Evolutionary conservation across 1,140 invertebrate genomes (phyloP), one percentile per base, ranked within the genome.

Genomic region (Ruditapes philippinarum): DNA sequence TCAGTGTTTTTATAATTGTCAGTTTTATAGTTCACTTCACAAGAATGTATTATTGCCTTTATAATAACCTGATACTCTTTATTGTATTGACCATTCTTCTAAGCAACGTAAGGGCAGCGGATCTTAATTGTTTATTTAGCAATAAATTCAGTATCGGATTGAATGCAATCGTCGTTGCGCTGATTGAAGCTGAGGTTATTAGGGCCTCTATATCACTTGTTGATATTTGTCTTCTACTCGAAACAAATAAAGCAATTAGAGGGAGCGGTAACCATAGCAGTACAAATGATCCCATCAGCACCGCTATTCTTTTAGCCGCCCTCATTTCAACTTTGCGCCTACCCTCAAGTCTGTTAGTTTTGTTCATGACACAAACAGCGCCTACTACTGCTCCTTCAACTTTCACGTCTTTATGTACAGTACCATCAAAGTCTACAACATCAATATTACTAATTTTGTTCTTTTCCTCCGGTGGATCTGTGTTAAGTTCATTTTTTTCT

Each of bases 321-420:
- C 89, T 76, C 25, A 91, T 86, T 60, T 92, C 92, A 17, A 92
- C 88, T 12, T 86, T 84, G 4, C 92, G 38, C 45, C 86, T 85
- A 0, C 92, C 92, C 28, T 81, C 83, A 19, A 89, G 74, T 65
- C 73, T 90, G 62, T 92, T 92, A n/a, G 80, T 73, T 9, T 80
- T 62, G 76, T 90, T 92, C 85, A 91, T 88, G 11, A 92, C 81
- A 84, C 92, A 92, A 22, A 92, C 91, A 25, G 86, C 91, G 0
- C 92, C 92, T 28, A 80, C 54, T 14, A 88, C 86, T 12, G 74
- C 12, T 7, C 57, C 68, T 14, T 84, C 73, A 0, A 78, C 54
- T 11, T 84, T 42, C 3, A 68, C 68, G 36, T 91, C 65, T 40
- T 90, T 76, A 54, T 91, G 89, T 3, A 82, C 86, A 12, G 91